Conservation (phyloP, 1,140 invertebrate genomes). For the Drosophila pallidifrons region DNA sequence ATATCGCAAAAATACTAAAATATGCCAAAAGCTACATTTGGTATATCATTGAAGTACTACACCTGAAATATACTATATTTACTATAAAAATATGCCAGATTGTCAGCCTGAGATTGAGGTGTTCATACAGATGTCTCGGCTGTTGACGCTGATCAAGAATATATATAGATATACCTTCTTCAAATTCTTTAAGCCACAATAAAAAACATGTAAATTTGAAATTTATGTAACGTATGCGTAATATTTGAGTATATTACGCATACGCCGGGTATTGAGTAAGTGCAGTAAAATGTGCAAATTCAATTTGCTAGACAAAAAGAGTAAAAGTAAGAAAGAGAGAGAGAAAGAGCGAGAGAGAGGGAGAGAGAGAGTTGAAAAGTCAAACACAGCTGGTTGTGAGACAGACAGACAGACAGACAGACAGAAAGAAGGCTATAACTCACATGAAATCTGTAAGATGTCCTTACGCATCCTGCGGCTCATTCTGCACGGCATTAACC, state of each 20-base stretch:
- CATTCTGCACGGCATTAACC: slow-evolving; percentile 70
- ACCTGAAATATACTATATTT: too few relatives aligned
- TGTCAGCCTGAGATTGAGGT: too few relatives aligned
- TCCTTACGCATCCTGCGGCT: slow-evolving; percentile 61
- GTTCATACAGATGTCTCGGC: too few relatives aligned
- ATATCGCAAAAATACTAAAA: too few relatives aligned
- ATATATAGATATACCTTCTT: too few relatives aligned
- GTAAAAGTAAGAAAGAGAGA: neutral
- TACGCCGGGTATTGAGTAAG: slow-evolving; percentile 45
- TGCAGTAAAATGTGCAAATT: slow-evolving; percentile 81
- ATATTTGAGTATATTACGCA: slow-evolving; percentile 30
- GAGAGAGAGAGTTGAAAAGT: slow-evolving; percentile 20
- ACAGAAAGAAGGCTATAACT: slow-evolving; percentile 64
- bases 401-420: slow-evolving; percentile 7
- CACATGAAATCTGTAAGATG: slow-evolving; percentile 78
- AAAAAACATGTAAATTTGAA: too few relatives aligned
- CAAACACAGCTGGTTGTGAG: slow-evolving; percentile 32
- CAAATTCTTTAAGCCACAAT: too few relatives aligned
- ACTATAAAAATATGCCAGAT: too few relatives aligned
- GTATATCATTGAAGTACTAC: too few relatives aligned
- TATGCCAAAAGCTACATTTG: too few relatives aligned
- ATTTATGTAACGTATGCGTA: too few relatives aligned
- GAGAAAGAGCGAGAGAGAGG: neutral
- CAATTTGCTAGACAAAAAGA: slow-evolving; percentile 58
- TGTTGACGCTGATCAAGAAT: too few relatives aligned